Base-by-base conservation (phyloP, 2,113 vertebrate species). In the Brachyhypopomus gauderio region DNA sequence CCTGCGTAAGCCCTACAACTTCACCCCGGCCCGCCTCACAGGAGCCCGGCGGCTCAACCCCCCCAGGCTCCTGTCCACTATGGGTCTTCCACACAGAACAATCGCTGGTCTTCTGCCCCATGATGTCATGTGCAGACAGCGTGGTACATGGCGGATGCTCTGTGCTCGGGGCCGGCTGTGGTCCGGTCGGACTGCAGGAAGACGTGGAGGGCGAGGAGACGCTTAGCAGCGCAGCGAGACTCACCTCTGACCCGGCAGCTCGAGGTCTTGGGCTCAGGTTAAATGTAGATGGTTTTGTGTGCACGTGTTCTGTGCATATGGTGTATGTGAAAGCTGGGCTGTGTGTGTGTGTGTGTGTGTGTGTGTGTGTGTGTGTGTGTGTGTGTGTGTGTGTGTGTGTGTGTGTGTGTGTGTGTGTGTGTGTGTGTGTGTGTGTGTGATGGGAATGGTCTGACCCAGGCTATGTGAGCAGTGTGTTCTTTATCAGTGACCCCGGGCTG, bases 361-460 rank as follows among this genome's bases (percentile, higher is more conserved):
- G 84, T 89, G 88, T 90, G 89, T 89, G 93, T 58, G 67, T 75
- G 62, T 60, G 66, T 87, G 84, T 89, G 88, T 90, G 89, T 89
- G 93, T 58, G 67, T 75, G 62, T 60, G 66, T 75, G 12, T 36
- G 8, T 25, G 38, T 70, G 48, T 81, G 69, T 77, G 73, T 79
- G 72, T n/a, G 45, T 80, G 17, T 5, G 0, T 72, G 27, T 78
- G 48, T n/a, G n/a, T 70, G 79, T 48, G 64, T 60, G 73, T 72
- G 55, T 72, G 59, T 56, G 48, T 58, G 67, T 75, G 62, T 60
- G 66, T 87, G 84, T 89, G 88, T 90, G 89, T 89, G 93, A 94
- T 92, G 93, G 90, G 93, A 95, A 94, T 93, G 92, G 90, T 85
- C 93, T 95, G 94, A 94, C 92, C 95, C 93, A 89, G 81, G 86